Base-by-base conservation (phyloP, 1,140 invertebrate genomes). In the Bombus ignitus region DNA sequence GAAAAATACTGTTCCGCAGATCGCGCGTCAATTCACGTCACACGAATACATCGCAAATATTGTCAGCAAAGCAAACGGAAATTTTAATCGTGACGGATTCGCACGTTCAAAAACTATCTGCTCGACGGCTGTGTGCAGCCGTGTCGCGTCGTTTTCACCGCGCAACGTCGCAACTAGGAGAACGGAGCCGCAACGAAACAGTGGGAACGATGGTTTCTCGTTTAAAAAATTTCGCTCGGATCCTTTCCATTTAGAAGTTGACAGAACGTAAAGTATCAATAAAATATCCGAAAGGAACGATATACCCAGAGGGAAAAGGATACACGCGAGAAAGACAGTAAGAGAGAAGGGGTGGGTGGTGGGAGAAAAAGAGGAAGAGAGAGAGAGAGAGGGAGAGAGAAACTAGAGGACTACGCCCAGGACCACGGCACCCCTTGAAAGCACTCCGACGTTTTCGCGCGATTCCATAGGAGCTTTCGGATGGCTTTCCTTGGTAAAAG, bases 331-430 rank as follows among this genome's bases (percentile, higher is more conserved):
- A 68, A n/a, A 39, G 68, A 70, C 6, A 13, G 66, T 10, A 42
- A 39, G 35, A 28, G 68, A 59, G 37, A 28, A 44, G 70, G 68
- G 59, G 75, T 81, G 62, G 74, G 65, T 66, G 28, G 28, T 32
- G 28, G 47, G 73, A 42, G 44, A 35, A 42, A 66, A 53, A 73
- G n/a, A 28, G 42, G 22, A 47, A 68, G 74, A 66, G 81, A 70
- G 35, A 32, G 47, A 18, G 47, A 18, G 76, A 74, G 35, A n/a
- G 75, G 47, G 74, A 65, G 47, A 18, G 76, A 78, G 85, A 87
- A 57, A 77, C 66, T 73, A 72, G 35, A 87, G 85, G 89, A 92
- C 91, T 91, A 92, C 92, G 91, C 89, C 90, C 89, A 90, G 86
- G 76, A 81, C 59, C 75, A 76, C 76, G 85, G 80, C 89, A 75